Evolutionary conservation across 2,113 vertebrate species (phyloP), one percentile per base, ranked within the genome.

Genomic region (Sula dactylatra): DNA sequence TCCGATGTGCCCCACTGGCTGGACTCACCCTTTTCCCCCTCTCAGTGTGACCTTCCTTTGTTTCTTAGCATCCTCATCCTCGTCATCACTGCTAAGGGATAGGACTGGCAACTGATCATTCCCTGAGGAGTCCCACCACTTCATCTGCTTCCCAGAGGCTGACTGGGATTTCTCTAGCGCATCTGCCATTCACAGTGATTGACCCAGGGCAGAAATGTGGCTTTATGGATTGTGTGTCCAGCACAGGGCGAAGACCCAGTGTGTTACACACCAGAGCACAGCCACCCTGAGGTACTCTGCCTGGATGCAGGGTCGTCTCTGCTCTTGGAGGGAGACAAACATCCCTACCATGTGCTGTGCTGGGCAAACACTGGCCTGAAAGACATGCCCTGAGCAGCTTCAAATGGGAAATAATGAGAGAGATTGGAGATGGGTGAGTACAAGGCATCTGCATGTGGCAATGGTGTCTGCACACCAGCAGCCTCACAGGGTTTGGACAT

Each of bases 351-450:
- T 29, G 67, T 21, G 26, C 13, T 42, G 52, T 38, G 31, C 42
- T 73, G 79, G 49, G 70, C 64, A 72, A 72, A 55, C n/a, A 9
- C 32, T 34, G 71, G 8, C 40, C 58, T 49, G 79, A 27, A 69
- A 45, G 50, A 9, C 38, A 3, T n/a, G 13, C 7, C 29, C 38
- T 3, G 18, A 10, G 13, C 11, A 27, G 16, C 76, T 92, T 49
- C 62, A 27, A 38, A 6, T 1, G 13, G 58, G 56, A 92, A 34
- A 21, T 31, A 49, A 54, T 0, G 10, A n/a, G 36, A 24, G 40
- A 71, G 50, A 36, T 0, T 14, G 42, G 49, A 40, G 29, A 59
- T 44, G 34, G 34, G 13, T 0, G 21, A 59, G 54, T 8, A 4
- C 34, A 27, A 49, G 58, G 27, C 13, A 2, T 8, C 56, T 69